Evolutionary conservation across 1,140 invertebrate genomes (phyloP).

Genomic region (Ceratina calcarata): DNA sequence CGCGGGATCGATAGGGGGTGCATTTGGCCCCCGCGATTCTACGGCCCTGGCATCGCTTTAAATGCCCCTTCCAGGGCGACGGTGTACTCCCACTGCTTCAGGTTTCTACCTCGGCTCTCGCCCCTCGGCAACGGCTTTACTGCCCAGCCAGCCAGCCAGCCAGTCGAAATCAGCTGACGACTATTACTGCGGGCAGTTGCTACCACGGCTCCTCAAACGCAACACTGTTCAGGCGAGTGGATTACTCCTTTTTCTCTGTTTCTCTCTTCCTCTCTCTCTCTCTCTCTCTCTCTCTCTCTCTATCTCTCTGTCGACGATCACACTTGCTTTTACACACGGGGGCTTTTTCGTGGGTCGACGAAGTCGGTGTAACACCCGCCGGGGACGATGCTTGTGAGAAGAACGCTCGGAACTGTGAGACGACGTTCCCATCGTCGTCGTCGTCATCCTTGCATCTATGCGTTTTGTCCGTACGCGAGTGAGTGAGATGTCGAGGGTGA

Average conservation of each 20-base stretch:
- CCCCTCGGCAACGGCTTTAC: constrained; percentile 35
- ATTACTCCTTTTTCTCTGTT: constrained; percentile 35
- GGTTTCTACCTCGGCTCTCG: constrained; percentile 9
- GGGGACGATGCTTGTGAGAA: too few species aligned
- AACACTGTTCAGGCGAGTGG: constrained; percentile 66
- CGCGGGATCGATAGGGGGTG: constrained; percentile 23
- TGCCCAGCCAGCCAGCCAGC: constrained; percentile 51
- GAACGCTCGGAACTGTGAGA: too few species aligned
- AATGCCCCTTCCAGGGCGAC: constrained; percentile 14
- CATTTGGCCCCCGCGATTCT: background rate
- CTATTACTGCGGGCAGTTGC: constrained; percentile 66
- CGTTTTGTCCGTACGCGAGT: background rate
- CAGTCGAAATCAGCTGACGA: constrained; percentile 71
- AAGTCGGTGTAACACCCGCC: background rate
- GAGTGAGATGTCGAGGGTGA: background rate
- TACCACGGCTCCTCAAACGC: constrained; percentile 72
- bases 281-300: too few species aligned
- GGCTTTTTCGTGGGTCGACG: constrained; percentile 17
- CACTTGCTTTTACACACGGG: background rate
- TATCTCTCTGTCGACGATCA: background rate
- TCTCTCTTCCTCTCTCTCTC: background rate
- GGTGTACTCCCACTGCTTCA: background rate
- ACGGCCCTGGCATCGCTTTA: constrained; percentile 48
- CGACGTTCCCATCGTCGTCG: background rate
- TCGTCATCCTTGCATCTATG: background rate